Percentiles rank a stretch among this genome's conserved stretches.
These are phyloP conservation scores for Panagrolaimus sp. DNA, from an alignment of 1,140 invertebrate species.

Conservation along the genomic window DNA sequence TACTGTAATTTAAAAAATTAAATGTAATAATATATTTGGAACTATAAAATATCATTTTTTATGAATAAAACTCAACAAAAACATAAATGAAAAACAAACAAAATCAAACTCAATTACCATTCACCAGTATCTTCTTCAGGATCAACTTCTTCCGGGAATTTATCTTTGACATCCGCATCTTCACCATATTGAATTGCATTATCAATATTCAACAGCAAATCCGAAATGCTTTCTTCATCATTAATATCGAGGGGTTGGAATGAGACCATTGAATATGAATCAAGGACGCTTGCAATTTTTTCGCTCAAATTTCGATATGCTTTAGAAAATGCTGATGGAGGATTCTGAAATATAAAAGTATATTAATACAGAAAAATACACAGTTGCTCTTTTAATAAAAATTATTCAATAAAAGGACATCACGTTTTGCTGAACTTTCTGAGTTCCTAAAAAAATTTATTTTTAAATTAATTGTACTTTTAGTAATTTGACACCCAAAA, in stretches of 20 bases:
- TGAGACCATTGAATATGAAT: constrained; percentile 85
- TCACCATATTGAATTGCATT: constrained; percentile 91
- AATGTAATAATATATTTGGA: too few species aligned
- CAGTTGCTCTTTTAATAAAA: too few species aligned
- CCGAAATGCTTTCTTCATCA: constrained; percentile 73
- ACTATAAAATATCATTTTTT: too few species aligned
- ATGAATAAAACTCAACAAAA: constrained; percentile 5
- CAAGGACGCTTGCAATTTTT: constrained; percentile 64
- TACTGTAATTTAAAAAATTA: too few species aligned
- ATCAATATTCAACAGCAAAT: constrained; percentile 81
- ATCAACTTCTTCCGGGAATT: constrained; percentile 47
- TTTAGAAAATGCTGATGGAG: constrained; percentile 20
- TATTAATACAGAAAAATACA: background rate
- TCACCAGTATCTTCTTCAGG: constrained; percentile 16
- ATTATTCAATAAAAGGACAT: too few species aligned
- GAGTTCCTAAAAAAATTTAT: too few species aligned
- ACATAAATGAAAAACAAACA: background rate
- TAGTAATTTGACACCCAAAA: too few species aligned
- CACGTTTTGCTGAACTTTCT: too few species aligned
- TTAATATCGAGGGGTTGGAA: constrained; percentile 85
- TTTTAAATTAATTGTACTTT: too few species aligned
- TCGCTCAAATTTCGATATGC: constrained; percentile 39
- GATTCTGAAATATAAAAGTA: constrained; percentile 12
- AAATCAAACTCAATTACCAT: background rate
- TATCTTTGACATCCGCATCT: constrained; percentile 71